phyloP scores from a whole-genome alignment of 1,140 invertebrate genomes.

The Scaptomyza pallida region DNA sequence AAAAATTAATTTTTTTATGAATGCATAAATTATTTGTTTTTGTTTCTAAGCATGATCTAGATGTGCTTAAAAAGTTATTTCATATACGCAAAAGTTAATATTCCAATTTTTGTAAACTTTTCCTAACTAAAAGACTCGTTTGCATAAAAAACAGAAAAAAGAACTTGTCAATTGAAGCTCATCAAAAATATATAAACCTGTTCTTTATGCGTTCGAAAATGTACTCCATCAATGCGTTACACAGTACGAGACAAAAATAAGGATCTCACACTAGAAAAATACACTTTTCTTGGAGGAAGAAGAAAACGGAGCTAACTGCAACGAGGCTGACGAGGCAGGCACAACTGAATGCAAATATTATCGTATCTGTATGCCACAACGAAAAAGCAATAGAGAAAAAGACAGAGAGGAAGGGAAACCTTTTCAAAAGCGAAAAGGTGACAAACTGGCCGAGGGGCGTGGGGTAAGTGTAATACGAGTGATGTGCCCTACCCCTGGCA shows the following conservation, averaged over 20 bases:
- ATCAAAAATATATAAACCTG: background rate
- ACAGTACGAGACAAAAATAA: background rate
- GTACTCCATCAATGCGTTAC: background rate
- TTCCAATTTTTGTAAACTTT: too few species aligned
- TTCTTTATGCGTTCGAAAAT: background rate
- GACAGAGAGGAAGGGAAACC: slow-evolving; percentile 25
- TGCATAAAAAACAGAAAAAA: too few species aligned
- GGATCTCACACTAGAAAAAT: background rate
- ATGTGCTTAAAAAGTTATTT: too few species aligned
- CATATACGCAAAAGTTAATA: too few species aligned
- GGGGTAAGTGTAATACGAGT: background rate
- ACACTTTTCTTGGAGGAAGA: slow-evolving; percentile 7
- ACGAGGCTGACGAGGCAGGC: slow-evolving; percentile 55
- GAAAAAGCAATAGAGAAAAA: too few species aligned
- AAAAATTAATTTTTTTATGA: too few species aligned
- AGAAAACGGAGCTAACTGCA: slow-evolving; percentile 36
- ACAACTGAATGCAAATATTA: slow-evolving; percentile 80
- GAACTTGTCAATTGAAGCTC: background rate
- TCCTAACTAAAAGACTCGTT: too few species aligned
- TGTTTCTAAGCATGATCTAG: too few species aligned
- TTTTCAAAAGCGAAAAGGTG: slow-evolving; percentile 72
- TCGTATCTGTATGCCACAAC: slow-evolving; percentile 64
- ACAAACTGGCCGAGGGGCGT: slow-evolving; percentile 62
- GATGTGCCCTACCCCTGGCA: slow-evolving; percentile 1
- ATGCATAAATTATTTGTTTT: too few species aligned